Conservation (phyloP, 2,888 invertebrate species). For the Sabatieria punctata region DNA sequence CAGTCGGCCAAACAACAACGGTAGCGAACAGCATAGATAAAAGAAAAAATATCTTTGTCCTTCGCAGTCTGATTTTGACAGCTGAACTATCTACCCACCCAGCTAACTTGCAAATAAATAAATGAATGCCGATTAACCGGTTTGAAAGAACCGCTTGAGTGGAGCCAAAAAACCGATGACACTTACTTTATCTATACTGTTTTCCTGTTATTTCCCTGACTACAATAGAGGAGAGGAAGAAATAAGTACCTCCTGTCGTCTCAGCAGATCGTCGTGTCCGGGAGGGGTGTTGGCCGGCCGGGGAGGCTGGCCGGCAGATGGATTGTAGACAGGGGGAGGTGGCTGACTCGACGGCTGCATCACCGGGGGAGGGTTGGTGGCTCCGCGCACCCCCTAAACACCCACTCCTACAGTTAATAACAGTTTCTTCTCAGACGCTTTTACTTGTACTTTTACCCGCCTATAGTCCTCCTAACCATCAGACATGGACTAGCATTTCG, state of each 20-base stretch:
- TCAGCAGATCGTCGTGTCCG: slow-evolving; percentile 29
- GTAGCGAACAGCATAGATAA: not conserved
- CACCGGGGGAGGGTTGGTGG: slow-evolving; percentile 40
- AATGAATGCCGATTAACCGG: too few relatives aligned
- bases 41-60: not conserved
- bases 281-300: slow-evolving; percentile 28
- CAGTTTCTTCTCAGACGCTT: too few relatives aligned
- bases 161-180: slow-evolving; percentile 1
- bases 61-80: not conserved
- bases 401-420: too few relatives aligned
- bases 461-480: too few relatives aligned
- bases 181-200: too few relatives aligned
- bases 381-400: slow-evolving; percentile 37
- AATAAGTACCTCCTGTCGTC: slow-evolving; percentile 32
- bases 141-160: too few relatives aligned
- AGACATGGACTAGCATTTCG: too few relatives aligned
- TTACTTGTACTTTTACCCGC: too few relatives aligned
- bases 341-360: slow-evolving; percentile 31
- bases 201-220: too few relatives aligned
- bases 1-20: not conserved
- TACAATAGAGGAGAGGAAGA: not conserved
- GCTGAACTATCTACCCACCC: too few relatives aligned
- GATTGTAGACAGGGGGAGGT: slow-evolving; percentile 47
- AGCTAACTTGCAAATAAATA: too few relatives aligned
- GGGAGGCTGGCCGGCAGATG: slow-evolving; percentile 43